phyloP scores from a whole-genome alignment of 1,140 invertebrate genomes.

The Anoplophora glabripennis region DNA sequence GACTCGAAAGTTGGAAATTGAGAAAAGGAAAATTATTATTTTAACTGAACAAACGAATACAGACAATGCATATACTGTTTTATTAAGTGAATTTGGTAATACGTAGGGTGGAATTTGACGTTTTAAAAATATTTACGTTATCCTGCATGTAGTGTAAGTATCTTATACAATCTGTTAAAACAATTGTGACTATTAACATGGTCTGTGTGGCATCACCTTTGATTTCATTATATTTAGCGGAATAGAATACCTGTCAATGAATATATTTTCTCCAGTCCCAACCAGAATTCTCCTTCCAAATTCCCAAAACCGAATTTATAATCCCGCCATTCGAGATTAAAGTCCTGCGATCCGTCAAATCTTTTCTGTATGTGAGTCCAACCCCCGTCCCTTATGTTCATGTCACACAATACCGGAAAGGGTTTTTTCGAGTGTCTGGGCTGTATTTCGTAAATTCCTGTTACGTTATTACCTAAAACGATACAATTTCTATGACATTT shows the following conservation, averaged over 20 bases:
- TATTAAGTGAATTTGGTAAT: too few relatives aligned
- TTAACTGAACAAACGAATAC: too few relatives aligned
- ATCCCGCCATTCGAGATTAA: conserved; percentile 60
- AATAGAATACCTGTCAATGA: conserved; percentile 42
- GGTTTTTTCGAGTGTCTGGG: conserved; percentile 31
- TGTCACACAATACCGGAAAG: conserved; percentile 62
- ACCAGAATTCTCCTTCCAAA: conserved; percentile 51
- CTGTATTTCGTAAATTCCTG: conserved; percentile 4
- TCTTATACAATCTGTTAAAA: too few relatives aligned
- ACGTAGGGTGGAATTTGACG: too few relatives aligned
- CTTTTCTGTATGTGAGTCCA: conserved; percentile 64
- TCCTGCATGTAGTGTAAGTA: too few relatives aligned
- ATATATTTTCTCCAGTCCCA: conserved; percentile 51
- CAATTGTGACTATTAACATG: too few relatives aligned
- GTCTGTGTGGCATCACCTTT: not conserved
- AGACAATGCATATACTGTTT: too few relatives aligned
- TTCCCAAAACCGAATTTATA: conserved; percentile 57
- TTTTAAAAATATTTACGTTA: too few relatives aligned
- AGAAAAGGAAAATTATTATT: too few relatives aligned
- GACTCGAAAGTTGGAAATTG: too few relatives aligned
- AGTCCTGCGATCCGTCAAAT: conserved; percentile 59
- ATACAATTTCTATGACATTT: too few relatives aligned
- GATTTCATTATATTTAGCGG: not conserved
- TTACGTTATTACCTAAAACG: not conserved
- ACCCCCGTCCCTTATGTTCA: conserved; percentile 54